These are phyloP conservation scores for Pemphigus obesinymphae DNA, from an alignment of 1,140 invertebrate species.

Conservation along the genomic window DNA sequence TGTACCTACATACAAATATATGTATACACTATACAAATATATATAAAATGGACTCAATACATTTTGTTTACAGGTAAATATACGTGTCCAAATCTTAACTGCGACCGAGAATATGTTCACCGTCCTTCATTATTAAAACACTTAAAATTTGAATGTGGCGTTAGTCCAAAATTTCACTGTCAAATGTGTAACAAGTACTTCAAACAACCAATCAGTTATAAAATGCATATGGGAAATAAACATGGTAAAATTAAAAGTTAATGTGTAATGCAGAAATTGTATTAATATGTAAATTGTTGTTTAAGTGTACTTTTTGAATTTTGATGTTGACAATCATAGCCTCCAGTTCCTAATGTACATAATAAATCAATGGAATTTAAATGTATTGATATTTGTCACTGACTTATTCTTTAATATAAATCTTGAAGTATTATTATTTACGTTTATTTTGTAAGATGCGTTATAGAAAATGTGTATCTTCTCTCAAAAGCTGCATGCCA, in stretches of 20 bases:
- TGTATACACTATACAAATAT: too few relatives aligned
- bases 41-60: not conserved
- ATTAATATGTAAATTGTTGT: not conserved
- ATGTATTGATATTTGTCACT: not conserved
- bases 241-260: constrained; percentile 4
- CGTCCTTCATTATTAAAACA: constrained; percentile 49
- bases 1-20: too few relatives aligned
- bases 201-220: constrained; percentile 31
- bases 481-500: not conserved
- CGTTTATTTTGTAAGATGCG: not conserved
- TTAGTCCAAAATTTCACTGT: constrained; percentile 42
- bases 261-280: not conserved
- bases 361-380: not conserved
- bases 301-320: not conserved
- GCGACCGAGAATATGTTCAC: constrained; percentile 44
- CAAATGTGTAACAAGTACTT: constrained; percentile 36
- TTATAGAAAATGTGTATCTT: not conserved
- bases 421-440: not conserved
- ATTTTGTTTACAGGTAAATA: constrained; percentile 34
- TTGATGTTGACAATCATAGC: constrained; percentile 8
- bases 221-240: constrained; percentile 23
- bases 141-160: constrained; percentile 49
- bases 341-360: constrained; percentile 4
- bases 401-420: not conserved
- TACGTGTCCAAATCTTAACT: constrained; percentile 42